Conservation (phyloP, 2,888 invertebrate genomes). For the Yponomeuta malinellus region DNA sequence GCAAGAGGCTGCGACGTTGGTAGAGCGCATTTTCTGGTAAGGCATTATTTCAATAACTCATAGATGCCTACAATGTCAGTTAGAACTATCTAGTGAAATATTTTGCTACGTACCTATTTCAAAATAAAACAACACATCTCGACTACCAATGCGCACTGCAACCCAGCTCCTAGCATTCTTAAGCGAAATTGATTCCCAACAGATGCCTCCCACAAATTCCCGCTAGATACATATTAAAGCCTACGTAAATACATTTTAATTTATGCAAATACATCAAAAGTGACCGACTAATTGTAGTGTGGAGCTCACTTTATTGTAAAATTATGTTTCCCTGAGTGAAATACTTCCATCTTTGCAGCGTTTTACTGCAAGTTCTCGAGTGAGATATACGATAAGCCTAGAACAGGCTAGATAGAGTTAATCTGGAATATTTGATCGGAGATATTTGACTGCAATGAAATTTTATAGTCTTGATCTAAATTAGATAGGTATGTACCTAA, state of each 20-base stretch:
- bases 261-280: slow-evolving; percentile 20
- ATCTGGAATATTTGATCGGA: not conserved
- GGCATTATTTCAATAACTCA: no score
- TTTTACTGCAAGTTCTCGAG: not conserved
- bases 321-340: slow-evolving; percentile 3
- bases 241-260: slow-evolving; percentile 16
- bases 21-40: no score
- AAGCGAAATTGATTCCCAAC: slow-evolving; percentile 5
- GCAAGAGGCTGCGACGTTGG: no score
- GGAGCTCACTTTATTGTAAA: slow-evolving; percentile 15
- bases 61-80: no score
- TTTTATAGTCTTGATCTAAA: not conserved
- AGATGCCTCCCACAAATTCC: not conserved
- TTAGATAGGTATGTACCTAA: not conserved
- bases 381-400: not conserved
- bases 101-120: not conserved
- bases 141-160: slow-evolving; percentile 1
- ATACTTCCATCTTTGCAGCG: not conserved
- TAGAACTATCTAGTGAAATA: no score
- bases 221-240: slow-evolving; percentile 1
- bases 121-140: not conserved
- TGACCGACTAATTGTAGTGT: slow-evolving; percentile 16
- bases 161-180: not conserved
- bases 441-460: not conserved
- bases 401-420: not conserved